phyloP scores from a whole-genome alignment of 2,888 invertebrate genomes.

The Volucella zonaria region DNA sequence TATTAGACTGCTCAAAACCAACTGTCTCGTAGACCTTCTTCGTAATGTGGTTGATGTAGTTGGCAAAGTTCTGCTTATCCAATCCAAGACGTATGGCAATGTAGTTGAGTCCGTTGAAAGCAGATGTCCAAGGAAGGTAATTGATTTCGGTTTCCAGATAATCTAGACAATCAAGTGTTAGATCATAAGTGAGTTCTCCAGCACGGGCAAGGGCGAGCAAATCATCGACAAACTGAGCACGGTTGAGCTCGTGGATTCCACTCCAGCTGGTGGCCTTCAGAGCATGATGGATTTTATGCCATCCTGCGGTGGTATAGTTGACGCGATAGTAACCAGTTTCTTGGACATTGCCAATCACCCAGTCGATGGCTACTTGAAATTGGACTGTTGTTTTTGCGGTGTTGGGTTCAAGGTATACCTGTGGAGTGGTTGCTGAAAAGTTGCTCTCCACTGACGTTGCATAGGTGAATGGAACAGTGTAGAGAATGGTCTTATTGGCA shows the following conservation, averaged over 20 bases:
- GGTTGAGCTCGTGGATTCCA: slow-evolving; percentile 86
- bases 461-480: slow-evolving; percentile 8
- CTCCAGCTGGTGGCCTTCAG: slow-evolving; percentile 82
- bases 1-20: slow-evolving; percentile 82
- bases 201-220: slow-evolving; percentile 89
- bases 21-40: slow-evolving; percentile 83
- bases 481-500: neutral
- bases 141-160: slow-evolving; percentile 88
- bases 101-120: slow-evolving; percentile 83
- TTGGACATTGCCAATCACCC: slow-evolving; percentile 86
- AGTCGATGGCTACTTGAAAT: slow-evolving; percentile 78
- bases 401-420: neutral
- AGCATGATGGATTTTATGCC: slow-evolving; percentile 83
- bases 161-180: slow-evolving; percentile 86
- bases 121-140: slow-evolving; percentile 90
- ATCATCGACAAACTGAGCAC: slow-evolving; percentile 92
- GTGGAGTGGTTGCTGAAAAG: neutral
- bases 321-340: slow-evolving; percentile 87
- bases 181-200: slow-evolving; percentile 85
- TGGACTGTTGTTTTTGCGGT: neutral
- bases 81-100: slow-evolving; percentile 79
- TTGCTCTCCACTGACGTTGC: neutral
- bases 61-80: slow-evolving; percentile 76
- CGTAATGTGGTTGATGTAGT: slow-evolving; percentile 83
- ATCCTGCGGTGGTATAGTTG: slow-evolving; percentile 86